Percentiles rank a stretch among this genome's conserved stretches.
phyloP scores from a whole-genome alignment of 2,888 invertebrate species.

The Nomada ferruginata region DNA sequence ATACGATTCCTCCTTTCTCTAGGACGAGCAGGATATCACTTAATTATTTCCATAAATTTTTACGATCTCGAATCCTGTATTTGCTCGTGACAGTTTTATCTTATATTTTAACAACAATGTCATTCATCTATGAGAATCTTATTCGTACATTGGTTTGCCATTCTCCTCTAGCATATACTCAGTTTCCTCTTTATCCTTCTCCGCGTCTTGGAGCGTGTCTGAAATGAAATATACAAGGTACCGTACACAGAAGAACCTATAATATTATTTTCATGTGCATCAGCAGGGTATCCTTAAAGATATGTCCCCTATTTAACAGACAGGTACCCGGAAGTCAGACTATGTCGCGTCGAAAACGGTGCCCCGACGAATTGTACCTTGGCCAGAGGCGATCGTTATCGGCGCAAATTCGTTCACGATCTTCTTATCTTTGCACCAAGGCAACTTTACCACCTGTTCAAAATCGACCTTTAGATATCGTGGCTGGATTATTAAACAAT shows the following conservation, averaged over 20 bases:
- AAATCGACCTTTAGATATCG: not conserved
- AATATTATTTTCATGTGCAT: slow-evolving; percentile 25
- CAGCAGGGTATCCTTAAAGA: not conserved
- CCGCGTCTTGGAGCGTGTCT: slow-evolving; percentile 82
- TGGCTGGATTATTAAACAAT: slow-evolving; percentile 32
- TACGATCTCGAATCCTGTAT: slow-evolving; percentile 43
- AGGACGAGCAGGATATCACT: slow-evolving; percentile 21
- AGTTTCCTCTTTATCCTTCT: slow-evolving; percentile 81
- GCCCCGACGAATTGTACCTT: not conserved
- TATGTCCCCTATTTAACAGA: not conserved
- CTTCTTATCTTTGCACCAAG: too few relatives aligned
- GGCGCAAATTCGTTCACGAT: not conserved
- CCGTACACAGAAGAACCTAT: slow-evolving; percentile 56
- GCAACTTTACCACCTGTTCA: too few relatives aligned
- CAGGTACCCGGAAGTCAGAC: not conserved
- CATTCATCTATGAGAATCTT: slow-evolving; percentile 57
- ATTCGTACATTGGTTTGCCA: slow-evolving; percentile 81
- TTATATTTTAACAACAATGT: slow-evolving; percentile 11
- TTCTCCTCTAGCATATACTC: slow-evolving; percentile 81
- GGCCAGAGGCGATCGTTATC: too few relatives aligned
- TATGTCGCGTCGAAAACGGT: not conserved
- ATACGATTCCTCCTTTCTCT: slow-evolving; percentile 43
- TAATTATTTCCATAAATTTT: slow-evolving; percentile 23
- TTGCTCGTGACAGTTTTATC: not conserved
- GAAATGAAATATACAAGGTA: slow-evolving; percentile 71